Conservation (phyloP, 1,140 invertebrate genomes). For the Eriocheir sinensis region DNA sequence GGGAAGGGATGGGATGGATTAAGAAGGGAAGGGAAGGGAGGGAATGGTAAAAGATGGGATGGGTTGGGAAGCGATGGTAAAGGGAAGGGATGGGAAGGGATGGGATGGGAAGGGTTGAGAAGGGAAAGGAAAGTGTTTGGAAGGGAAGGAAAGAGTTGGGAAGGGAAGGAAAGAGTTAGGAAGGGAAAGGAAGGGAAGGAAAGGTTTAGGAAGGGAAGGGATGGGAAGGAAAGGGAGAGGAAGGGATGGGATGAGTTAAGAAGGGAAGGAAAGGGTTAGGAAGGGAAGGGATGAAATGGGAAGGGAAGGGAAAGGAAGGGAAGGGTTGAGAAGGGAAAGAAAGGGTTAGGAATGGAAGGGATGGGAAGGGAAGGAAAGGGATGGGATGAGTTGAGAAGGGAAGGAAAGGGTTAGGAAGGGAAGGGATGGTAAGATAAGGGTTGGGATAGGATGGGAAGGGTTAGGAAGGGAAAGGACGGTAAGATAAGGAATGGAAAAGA, state of each 20-base stretch:
- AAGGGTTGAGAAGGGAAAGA: not conserved
- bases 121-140: not conserved
- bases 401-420: not conserved
- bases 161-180: not conserved
- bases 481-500: not conserved
- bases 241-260: not conserved
- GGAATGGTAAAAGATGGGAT: not conserved
- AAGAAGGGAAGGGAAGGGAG: not conserved
- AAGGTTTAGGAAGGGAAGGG: not conserved
- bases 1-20: not conserved
- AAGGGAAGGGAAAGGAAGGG: not conserved
- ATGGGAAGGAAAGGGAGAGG: not conserved
- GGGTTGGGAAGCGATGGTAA: not conserved
- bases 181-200: not conserved
- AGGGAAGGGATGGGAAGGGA: not conserved
- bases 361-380: not conserved
- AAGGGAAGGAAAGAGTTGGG: not conserved
- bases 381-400: not conserved
- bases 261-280: not conserved
- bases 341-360: not conserved
- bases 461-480: not conserved
- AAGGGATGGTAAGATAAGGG: not conserved
- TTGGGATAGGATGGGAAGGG: not conserved
- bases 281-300: not conserved
- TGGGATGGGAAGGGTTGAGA: not conserved